These are phyloP conservation scores for Psylliodes chrysocephalus DNA, from an alignment of 2,888 invertebrate genomes.

Conservation along the genomic window DNA sequence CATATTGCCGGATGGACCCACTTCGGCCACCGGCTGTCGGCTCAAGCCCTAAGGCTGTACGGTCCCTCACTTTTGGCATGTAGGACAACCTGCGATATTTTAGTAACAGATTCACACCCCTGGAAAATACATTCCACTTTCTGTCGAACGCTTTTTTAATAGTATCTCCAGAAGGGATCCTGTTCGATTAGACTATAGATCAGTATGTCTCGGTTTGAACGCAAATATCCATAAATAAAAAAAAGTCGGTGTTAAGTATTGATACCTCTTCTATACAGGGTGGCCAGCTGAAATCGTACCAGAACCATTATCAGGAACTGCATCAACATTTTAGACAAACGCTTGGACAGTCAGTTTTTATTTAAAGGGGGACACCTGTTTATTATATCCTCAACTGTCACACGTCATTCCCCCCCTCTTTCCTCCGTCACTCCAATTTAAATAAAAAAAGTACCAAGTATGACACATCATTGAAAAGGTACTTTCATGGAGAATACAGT, in stretches of 20 bases:
- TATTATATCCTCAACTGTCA: no score
- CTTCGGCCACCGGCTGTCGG: constrained; percentile 51
- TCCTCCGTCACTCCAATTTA: no score
- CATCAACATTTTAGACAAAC: no score
- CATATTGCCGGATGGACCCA: constrained; percentile 63
- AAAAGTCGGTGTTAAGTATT: not conserved
- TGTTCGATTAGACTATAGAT: constrained; percentile 19
- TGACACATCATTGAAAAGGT: no score
- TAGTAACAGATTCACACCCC: constrained; percentile 42
- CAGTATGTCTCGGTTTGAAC: not conserved
- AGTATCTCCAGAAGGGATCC: constrained; percentile 33
- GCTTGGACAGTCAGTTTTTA: no score
- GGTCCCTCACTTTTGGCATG: constrained; percentile 41
- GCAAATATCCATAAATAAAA: constrained; percentile 1
- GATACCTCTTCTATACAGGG: no score
- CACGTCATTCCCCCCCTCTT: no score
- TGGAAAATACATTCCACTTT: constrained; percentile 36
- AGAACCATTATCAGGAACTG: no score
- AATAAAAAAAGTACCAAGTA: no score
- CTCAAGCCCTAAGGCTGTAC: constrained; percentile 41
- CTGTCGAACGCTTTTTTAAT: constrained; percentile 37
- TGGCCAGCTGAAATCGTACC: no score
- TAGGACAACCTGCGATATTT: constrained; percentile 42
- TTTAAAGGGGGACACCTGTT: no score
- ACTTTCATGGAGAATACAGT: no score